Conservation (phyloP, 1,140 invertebrate genomes). For the Ooceraea biroi region DNA sequence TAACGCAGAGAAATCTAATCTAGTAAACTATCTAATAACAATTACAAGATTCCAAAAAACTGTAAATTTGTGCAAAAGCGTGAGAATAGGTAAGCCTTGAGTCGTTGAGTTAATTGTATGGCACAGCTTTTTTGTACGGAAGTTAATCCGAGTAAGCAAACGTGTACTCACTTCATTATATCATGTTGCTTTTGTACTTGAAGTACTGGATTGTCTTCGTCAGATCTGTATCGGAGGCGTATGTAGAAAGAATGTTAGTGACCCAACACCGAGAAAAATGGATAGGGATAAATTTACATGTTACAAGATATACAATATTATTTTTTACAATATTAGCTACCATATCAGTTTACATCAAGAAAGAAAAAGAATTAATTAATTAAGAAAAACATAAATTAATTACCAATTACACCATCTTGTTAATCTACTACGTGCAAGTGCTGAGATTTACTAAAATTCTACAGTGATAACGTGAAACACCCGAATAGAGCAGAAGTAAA, state of each 20-base stretch:
- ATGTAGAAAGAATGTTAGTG: slow-evolving; percentile 76
- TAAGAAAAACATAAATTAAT: neutral
- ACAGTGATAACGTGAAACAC: neutral
- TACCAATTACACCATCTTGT: neutral
- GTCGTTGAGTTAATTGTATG: neutral
- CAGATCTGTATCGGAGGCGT: slow-evolving; percentile 79
- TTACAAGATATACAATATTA: slow-evolving; percentile 12
- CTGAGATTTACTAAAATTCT: neutral
- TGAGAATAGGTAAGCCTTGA: neutral
- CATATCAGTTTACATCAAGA: neutral
- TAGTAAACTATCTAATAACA: neutral
- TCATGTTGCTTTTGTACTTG: slow-evolving; percentile 83
- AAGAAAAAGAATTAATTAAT: no score
- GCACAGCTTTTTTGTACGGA: neutral
- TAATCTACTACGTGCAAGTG: slow-evolving; percentile 37
- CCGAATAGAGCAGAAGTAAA: neutral
- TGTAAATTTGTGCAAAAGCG: neutral
- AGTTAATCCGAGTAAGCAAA: slow-evolving; percentile 4
- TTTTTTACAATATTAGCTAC: neutral
- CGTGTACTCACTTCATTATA: slow-evolving; percentile 82
- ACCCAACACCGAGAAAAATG: slow-evolving; percentile 71
- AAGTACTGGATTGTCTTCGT: slow-evolving; percentile 83
- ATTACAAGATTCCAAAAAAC: slow-evolving; percentile 2
- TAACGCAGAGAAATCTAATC: neutral
- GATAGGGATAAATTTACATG: slow-evolving; percentile 31